A percentile compares a stretch with the other conserved stretches of the same genome.
Evolutionary conservation across 2,113 vertebrate species (phyloP).

Genomic region (Microtus richardsoni): DNA sequence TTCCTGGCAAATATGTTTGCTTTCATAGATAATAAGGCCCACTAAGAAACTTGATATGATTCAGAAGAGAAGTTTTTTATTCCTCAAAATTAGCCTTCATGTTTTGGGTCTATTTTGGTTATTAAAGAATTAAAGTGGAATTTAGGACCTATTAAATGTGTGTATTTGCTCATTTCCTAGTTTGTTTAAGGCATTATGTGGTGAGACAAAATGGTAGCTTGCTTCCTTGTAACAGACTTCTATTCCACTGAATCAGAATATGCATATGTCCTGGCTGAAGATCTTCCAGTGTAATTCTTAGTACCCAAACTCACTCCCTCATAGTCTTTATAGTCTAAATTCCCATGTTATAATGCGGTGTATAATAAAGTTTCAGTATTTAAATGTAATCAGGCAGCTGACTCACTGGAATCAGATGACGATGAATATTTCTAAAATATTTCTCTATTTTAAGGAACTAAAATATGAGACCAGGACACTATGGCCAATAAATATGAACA

Average conservation of each 20-base stretch:
- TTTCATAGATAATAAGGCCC: not conserved
- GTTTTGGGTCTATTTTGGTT: slow-evolving; percentile 50
- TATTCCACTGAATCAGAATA: not conserved
- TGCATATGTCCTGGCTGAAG: not conserved
- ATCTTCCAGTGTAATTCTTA: not conserved
- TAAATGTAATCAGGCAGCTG: slow-evolving; percentile 13
- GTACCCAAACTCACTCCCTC: not conserved
- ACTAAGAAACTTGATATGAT: slow-evolving; percentile 26
- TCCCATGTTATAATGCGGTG: not conserved
- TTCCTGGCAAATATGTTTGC: slow-evolving; percentile 8
- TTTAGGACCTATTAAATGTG: not conserved
- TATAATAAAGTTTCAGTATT: slow-evolving; percentile 26
- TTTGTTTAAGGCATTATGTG: slow-evolving; percentile 25
- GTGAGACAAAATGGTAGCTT: slow-evolving; percentile 18
- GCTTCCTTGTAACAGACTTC: slow-evolving; percentile 15
- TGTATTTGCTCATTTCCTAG: slow-evolving; percentile 2
- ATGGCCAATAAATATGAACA: not conserved
- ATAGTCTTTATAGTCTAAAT: not conserved
- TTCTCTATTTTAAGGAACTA: not conserved
- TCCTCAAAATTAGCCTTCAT: slow-evolving; percentile 11
- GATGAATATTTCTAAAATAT: slow-evolving; percentile 15
- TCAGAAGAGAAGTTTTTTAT: slow-evolving; percentile 33
- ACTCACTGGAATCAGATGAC: not conserved
- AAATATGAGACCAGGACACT: not conserved
- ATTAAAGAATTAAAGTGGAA: slow-evolving; percentile 38